These are phyloP conservation scores for Pantherophis alleghaniensis DNA, from an alignment of 2,797 vertebrate genomes.

Conservation along the genomic window DNA sequence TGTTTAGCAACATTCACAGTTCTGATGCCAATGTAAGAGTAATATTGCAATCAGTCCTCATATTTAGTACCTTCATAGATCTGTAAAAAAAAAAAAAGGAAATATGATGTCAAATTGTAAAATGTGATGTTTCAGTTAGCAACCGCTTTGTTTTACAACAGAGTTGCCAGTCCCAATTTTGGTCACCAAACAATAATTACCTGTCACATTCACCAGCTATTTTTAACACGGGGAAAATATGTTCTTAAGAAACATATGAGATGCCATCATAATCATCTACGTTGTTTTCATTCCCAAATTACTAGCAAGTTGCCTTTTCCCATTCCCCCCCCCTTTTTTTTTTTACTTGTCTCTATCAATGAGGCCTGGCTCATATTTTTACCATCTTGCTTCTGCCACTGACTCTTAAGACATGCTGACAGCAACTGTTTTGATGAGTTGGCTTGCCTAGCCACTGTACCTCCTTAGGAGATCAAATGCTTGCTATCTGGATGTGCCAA, in stretches of 20 bases:
- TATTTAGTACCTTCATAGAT: not conserved
- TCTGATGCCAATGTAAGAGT: not conserved
- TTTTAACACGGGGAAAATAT: not conserved
- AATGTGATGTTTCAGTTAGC: not conserved
- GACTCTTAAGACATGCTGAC: slow-evolving; percentile 31
- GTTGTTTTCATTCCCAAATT: slow-evolving; percentile 14
- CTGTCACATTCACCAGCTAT: not conserved
- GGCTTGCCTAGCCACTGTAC: slow-evolving; percentile 1
- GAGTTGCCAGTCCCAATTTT: not conserved
- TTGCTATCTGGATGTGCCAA: slow-evolving; percentile 45
- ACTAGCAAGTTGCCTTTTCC: fast-evolving
- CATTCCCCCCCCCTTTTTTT: not conserved
- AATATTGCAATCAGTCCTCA: not conserved
- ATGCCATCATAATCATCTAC: fast-evolving
- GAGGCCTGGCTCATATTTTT: not conserved
- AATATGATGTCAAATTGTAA: not conserved
- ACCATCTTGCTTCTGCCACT: slow-evolving; percentile 41
- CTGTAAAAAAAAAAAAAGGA: not conserved
- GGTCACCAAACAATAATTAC: not conserved
- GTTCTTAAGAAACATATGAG: not conserved
- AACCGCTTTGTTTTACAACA: not conserved
- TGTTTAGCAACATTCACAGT: not conserved
- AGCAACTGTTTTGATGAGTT: slow-evolving; percentile 56
- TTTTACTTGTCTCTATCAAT: slow-evolving; percentile 27
- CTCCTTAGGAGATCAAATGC: slow-evolving; percentile 30